Conservation (phyloP, 1,140 invertebrate species). For the Limonius californicus region DNA sequence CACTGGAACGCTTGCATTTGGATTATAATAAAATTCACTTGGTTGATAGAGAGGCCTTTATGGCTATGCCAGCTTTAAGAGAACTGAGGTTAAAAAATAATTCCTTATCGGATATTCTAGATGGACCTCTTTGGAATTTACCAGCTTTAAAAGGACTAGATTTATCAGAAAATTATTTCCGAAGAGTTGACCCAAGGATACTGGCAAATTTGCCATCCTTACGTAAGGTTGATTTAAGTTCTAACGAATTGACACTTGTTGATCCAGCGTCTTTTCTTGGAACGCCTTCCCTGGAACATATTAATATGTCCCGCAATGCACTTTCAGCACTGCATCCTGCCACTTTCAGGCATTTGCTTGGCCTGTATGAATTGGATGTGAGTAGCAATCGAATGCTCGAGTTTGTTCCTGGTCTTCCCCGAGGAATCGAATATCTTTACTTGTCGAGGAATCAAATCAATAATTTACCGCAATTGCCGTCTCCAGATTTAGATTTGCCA, state of each 20-base stretch:
- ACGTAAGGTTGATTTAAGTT: constrained; percentile 71
- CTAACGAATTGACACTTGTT: constrained; percentile 67
- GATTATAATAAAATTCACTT: constrained; percentile 72
- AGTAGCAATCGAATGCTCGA: constrained; percentile 69
- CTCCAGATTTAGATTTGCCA: constrained; percentile 65
- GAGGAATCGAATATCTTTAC: constrained; percentile 73
- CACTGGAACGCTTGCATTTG: constrained; percentile 73
- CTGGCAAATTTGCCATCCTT: constrained; percentile 72
- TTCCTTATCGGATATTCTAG: constrained; percentile 59
- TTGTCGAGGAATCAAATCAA: constrained; percentile 70
- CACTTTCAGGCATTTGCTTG: constrained; percentile 68
- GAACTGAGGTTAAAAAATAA: constrained; percentile 78
- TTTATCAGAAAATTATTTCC: constrained; percentile 72
- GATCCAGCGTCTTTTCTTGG: constrained; percentile 69
- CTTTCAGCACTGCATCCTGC: constrained; percentile 63
- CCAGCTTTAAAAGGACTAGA: constrained; percentile 78
- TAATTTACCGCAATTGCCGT: constrained; percentile 57
- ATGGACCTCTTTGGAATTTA: constrained; percentile 74
- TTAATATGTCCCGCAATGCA: constrained; percentile 75
- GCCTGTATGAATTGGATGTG: constrained; percentile 74
- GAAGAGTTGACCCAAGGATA: constrained; percentile 64
- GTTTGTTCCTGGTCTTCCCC: constrained; percentile 68
- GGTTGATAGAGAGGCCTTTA: constrained; percentile 71
- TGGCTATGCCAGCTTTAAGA: constrained; percentile 74
- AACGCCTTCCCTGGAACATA: constrained; percentile 66